Evolutionary conservation across 2,797 vertebrate species (phyloP).

Genomic region (Neomorphus geoffroyi): DNA sequence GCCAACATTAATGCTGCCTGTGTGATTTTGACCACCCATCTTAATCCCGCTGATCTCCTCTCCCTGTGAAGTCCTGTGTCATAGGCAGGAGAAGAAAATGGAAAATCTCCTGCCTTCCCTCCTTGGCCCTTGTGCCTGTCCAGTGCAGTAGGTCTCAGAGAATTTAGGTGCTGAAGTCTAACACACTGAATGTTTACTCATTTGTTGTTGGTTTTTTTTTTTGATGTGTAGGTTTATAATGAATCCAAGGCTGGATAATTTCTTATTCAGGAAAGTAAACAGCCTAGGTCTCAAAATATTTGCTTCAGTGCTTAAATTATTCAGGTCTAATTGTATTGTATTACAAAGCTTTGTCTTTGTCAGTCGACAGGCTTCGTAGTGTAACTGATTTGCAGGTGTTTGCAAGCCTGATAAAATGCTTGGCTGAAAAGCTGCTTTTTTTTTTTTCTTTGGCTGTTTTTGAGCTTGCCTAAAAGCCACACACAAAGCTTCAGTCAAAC

Average conservation of each 20-base stretch:
- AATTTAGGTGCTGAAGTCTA: background rate
- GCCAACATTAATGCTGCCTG: background rate
- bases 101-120: background rate
- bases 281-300: background rate
- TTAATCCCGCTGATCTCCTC: background rate
- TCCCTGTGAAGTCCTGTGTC: background rate
- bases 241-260: background rate
- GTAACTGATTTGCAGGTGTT: slow-evolving; percentile 38
- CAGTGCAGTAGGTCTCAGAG: background rate
- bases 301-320: slow-evolving; percentile 48
- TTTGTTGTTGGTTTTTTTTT: background rate
- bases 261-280: slow-evolving; percentile 18
- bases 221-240: background rate
- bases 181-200: background rate
- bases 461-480: background rate
- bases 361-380: background rate
- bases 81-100: background rate
- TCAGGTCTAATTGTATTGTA: slow-evolving; percentile 42
- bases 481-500: background rate
- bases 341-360: slow-evolving; percentile 49
- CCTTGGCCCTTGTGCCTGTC: fast-evolving
- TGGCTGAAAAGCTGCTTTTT: background rate
- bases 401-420: slow-evolving; percentile 5
- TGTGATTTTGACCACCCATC: background rate
- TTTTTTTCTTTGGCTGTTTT: background rate